A percentile compares a stretch with the other conserved stretches of the same genome.
phyloP scores from a whole-genome alignment of 2,797 vertebrate species.

The Champsocephalus esox region DNA sequence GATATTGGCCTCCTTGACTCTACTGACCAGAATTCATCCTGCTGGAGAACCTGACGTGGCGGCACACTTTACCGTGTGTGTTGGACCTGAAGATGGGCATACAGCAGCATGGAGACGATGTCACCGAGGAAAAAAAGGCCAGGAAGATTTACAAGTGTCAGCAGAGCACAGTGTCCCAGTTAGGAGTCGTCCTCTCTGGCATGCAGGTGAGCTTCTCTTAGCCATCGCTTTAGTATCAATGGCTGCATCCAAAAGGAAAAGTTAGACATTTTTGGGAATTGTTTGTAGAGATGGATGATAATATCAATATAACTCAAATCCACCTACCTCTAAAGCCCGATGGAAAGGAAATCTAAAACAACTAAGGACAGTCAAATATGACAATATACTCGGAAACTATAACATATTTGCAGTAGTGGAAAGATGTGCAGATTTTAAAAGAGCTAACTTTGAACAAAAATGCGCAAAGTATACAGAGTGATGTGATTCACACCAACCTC shows the following conservation, averaged over 20 bases:
- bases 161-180: constrained; percentile 92
- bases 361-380: too few relatives aligned
- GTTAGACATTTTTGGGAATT: not conserved
- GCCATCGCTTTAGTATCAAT: not conserved
- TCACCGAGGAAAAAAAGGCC: constrained; percentile 93
- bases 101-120: constrained; percentile 93
- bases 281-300: too few relatives aligned
- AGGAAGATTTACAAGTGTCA: constrained; percentile 95
- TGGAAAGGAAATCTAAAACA: too few relatives aligned
- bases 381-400: too few relatives aligned
- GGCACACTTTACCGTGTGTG: constrained; percentile 92
- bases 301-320: too few relatives aligned
- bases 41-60: constrained; percentile 95
- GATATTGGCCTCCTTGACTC: constrained; percentile 66
- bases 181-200: constrained; percentile 94
- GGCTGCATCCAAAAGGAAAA: not conserved
- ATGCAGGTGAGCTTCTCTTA: constrained; percentile 91
- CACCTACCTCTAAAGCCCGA: too few relatives aligned
- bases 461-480: not conserved
- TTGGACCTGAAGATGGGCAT: constrained; percentile 98
- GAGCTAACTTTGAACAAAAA: too few relatives aligned
- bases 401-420: too few relatives aligned
- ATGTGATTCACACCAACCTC: not conserved
- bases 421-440: too few relatives aligned
- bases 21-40: constrained; percentile 92